phyloP scores from a whole-genome alignment of 2,888 invertebrate genomes.

The Epirrita christyi region DNA sequence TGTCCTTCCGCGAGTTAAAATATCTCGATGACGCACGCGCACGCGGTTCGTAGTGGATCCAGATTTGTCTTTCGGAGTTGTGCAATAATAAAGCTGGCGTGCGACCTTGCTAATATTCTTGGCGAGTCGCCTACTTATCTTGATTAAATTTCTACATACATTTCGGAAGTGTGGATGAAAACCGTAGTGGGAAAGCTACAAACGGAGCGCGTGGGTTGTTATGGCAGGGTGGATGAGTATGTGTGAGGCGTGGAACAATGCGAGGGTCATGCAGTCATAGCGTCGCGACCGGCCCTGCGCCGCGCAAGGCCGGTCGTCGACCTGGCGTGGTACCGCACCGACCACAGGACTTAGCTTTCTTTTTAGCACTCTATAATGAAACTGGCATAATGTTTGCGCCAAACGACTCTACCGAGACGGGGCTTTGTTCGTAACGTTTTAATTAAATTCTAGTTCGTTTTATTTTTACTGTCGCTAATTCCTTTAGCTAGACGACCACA shows the following conservation, averaged over 20 bases:
- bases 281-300: constrained; percentile 64
- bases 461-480: constrained; percentile 1
- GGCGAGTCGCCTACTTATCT: constrained; percentile 61
- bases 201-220: constrained; percentile 50
- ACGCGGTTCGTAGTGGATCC: constrained; percentile 61
- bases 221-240: constrained; percentile 47
- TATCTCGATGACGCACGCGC: constrained; percentile 76
- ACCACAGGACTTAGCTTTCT: constrained; percentile 56
- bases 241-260: constrained; percentile 65
- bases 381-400: constrained; percentile 32
- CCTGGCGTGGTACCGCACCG: constrained; percentile 67
- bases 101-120: constrained; percentile 79
- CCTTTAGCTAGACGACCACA: neutral
- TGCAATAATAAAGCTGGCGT: constrained; percentile 73
- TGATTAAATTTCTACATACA: constrained; percentile 41
- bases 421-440: constrained; percentile 29
- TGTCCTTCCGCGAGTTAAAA: constrained; percentile 81
- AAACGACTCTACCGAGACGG: constrained; percentile 27
- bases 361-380: constrained; percentile 44
- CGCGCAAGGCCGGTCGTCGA: constrained; percentile 82
- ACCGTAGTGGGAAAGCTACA: constrained; percentile 39
- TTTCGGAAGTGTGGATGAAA: constrained; percentile 34
- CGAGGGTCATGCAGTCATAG: constrained; percentile 60
- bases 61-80: constrained; percentile 74
- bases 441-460: constrained; percentile 7